Base-by-base conservation (phyloP, 2,888 invertebrate genomes). In the Ptycholaimellus sp. region DNA sequence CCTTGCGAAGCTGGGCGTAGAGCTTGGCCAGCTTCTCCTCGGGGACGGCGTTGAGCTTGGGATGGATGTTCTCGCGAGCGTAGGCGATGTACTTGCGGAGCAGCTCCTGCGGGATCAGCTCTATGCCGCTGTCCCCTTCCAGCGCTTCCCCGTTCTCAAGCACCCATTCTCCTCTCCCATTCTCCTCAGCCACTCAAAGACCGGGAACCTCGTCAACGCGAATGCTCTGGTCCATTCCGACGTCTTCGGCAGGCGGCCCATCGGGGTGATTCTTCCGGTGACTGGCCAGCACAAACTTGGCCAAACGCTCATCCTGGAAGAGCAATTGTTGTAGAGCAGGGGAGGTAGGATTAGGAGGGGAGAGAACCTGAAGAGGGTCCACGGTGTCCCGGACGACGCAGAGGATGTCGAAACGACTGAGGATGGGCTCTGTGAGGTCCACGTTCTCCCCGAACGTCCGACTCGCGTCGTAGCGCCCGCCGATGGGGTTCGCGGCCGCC, bases 401-500 rank as follows among this genome's bases (percentile, higher is more conserved):
- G 2, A 96, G 68, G 32, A 93, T 72, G 59, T 96, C 96, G 61
- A 96, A 99, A 58, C 96, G 78, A 0, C 93, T 93, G 49, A 99
- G 64, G 57, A 96, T 96, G 0, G 96, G 96, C 55, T 99, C 96
- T 0, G 93, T 82, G 21, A 96, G 65, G 60, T 85, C 82, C 18
- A 75, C 96, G 62, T 96, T 96, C 62, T 96, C 83, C 0, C 81
- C 71, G 61, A 96, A 99, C 0, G 96, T 96, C 58, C 90, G 71
- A 35, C 85, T 82, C 1, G 90, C 76, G 64, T 99, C 90, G 60
- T 96, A 96, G 25, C 90, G 71, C 0, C 93, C 93, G 17, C 85
- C 85, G 44, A 93, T 85, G 0, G 96, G 96, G 69, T 99, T 99
- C 3, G 96, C 73, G 2, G 96, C 96, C 1, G 96, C 90, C 53